phyloP scores from a whole-genome alignment of 53 echinoderm and acorn worm genomes.

The Hippasteria phrygiana region DNA sequence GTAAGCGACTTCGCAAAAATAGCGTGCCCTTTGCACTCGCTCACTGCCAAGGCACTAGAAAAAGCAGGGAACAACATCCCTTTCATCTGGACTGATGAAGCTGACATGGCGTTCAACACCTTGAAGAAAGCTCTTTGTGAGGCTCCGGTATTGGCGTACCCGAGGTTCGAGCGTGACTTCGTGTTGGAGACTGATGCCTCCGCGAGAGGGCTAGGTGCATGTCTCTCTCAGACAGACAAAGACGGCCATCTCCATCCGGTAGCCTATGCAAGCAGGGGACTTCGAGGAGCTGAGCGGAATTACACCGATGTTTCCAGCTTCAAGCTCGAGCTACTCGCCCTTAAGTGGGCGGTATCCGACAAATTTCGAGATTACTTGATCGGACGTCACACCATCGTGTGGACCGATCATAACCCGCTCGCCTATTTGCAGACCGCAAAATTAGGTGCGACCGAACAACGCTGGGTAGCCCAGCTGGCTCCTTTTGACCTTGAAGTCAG shows the following conservation, averaged over 20 bases:
- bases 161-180: conserved; percentile 55
- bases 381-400: conserved; percentile 1
- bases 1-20: too few species aligned
- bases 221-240: conserved; percentile 27
- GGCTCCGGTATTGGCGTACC: too few species aligned
- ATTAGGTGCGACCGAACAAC: conserved; percentile 70
- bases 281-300: conserved; percentile 54
- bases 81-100: conserved; percentile 44
- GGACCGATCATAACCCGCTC: conserved; percentile 69
- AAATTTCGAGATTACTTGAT: conserved; percentile 56
- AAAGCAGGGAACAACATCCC: conserved; percentile 24
- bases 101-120: not conserved
- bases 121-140: conserved; percentile 33
- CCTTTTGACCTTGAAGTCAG: too few species aligned
- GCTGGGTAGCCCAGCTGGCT: too few species aligned
- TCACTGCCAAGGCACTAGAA: conserved; percentile 26
- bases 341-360: conserved; percentile 49
- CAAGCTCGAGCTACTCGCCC: not conserved
- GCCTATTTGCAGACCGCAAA: conserved; percentile 57
- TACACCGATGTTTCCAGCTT: conserved; percentile 45
- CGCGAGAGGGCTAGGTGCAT: not conserved
- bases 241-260: conserved; percentile 38
- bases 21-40: conserved; percentile 37
- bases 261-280: conserved; percentile 39
- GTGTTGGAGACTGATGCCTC: conserved; percentile 65